Evolutionary conservation across 1,140 invertebrate species (phyloP), one percentile per base, ranked within the genome.

Genomic region (Heliconius congener): DNA sequence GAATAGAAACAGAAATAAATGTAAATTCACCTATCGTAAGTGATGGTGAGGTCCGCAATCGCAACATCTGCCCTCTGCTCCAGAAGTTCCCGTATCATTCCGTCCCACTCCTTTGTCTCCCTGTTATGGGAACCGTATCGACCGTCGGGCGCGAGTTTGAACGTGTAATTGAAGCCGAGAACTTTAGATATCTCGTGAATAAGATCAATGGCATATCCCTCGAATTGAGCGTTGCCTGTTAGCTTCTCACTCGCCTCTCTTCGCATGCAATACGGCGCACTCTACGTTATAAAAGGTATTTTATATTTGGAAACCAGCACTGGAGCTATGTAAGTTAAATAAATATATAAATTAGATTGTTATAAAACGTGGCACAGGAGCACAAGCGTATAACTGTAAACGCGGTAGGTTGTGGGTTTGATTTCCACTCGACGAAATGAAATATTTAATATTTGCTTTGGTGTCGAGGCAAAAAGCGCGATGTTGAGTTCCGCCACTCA

Each of bases 21-120:
- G 19, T 27, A 57, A 71, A 71, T 50, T 85, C 91, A 95, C 95
- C 94, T 95, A 86, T 98, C 98, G 88, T 98, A 98, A 1, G 98
- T 99, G 82, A 99, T 99, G 13, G 98, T 99, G 8, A 99, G 95
- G 95, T 99, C 98, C 1, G 97, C 98, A 76, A 99, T 97, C 3
- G 98, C 98, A 60, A 99, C 91, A 95, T 99, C 98, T 8, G 98
- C 98, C 89, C 97, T 97, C 95, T 98, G 97, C 88, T 98, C 97
- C 72, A 99, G 94, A 3, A 99, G 95, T 91, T 99, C 98, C 82
- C 97, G 96, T 83, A 99, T 98, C 97, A 99, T 98, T 57, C 98
- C 98, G 88, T 99, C 98, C 98, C 98, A 99, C 94, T 98, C 97
- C 87, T 96, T 97, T 27, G 96, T 97, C 86, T 97, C 95, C 80